phyloP scores from a whole-genome alignment of 2,888 invertebrate genomes.

The Lochmaea capreae region DNA sequence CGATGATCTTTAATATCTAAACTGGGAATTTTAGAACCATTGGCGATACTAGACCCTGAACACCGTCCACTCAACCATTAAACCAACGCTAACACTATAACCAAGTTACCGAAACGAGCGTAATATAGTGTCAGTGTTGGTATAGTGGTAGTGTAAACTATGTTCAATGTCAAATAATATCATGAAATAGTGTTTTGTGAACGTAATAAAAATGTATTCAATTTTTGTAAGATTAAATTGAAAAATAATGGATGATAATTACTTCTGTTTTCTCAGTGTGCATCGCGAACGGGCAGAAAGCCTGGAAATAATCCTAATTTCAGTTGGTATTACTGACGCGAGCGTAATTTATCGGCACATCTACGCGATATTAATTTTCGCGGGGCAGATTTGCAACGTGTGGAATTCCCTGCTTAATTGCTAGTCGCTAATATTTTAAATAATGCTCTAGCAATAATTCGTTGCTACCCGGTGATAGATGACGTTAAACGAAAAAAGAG shows the following conservation, averaged over 20 bases:
- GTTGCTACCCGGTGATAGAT: conserved; percentile 27
- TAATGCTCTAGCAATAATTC: conserved; percentile 40
- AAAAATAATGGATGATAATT: neutral
- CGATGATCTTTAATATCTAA: no score
- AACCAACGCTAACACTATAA: no score
- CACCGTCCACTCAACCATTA: no score
- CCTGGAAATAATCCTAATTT: conserved; percentile 44
- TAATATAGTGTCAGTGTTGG: no score
- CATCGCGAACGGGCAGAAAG: conserved; percentile 11
- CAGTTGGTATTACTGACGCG: conserved; percentile 41
- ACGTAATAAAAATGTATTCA: no score
- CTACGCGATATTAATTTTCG: conserved; percentile 47
- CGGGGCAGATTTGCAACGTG: conserved; percentile 47
- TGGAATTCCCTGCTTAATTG: conserved; percentile 47
- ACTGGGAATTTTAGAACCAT: no score
- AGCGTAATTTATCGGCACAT: conserved; percentile 45
- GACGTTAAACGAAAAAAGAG: conserved; percentile 25
- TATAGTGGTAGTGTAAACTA: no score
- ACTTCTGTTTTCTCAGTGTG: conserved; percentile 12
- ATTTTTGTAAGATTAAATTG: neutral
- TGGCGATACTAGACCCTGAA: no score
- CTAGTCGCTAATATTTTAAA: conserved; percentile 47
- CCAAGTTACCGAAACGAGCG: no score
- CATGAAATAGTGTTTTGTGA: no score
- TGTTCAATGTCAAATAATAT: no score